Evolutionary conservation across 1,140 invertebrate species (phyloP).

Genomic region (Chymomyza costata): DNA sequence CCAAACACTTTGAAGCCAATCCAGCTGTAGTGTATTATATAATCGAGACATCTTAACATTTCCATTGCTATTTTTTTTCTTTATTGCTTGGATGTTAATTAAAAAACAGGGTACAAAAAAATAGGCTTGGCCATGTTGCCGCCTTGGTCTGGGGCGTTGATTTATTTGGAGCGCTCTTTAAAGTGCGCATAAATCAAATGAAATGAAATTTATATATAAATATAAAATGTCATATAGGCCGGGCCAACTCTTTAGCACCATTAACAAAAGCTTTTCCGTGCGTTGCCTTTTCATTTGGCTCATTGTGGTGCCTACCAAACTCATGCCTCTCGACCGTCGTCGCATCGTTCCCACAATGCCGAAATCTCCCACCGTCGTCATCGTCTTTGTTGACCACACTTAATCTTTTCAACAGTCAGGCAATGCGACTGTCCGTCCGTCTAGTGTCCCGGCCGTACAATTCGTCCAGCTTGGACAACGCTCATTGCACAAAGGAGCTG

Average conservation of each 20-base stretch:
- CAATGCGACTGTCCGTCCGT: too few species aligned
- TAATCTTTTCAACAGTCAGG: conserved; percentile 41
- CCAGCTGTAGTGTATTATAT: too few species aligned
- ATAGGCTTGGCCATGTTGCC: conserved; percentile 48
- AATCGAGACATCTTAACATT: too few species aligned
- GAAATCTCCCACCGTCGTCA: too few species aligned
- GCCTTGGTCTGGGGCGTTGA: conserved; percentile 33
- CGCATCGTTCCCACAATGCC: too few species aligned
- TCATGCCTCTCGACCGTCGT: too few species aligned
- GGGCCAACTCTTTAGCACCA: conserved; percentile 60
- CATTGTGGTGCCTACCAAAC: too few species aligned
- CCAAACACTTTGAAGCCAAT: too few species aligned
- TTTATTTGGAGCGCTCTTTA: conserved; percentile 45
- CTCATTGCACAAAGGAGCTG: conserved; percentile 11
- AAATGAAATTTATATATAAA: conserved; percentile 38
- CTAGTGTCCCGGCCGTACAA: conserved; percentile 16
- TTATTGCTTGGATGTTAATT: conserved; percentile 48
- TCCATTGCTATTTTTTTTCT: too few species aligned
- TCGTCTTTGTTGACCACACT: conserved; percentile 61
- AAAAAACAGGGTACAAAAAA: too few species aligned
- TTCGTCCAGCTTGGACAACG: too few species aligned
- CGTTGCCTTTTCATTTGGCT: too few species aligned
- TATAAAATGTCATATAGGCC: conserved; percentile 15
- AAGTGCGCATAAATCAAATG: conserved; percentile 58
- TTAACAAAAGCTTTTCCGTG: conserved; percentile 53